These are phyloP conservation scores for Aldabrachelys gigantea DNA, from an alignment of 2,113 vertebrate genomes.

Conservation along the genomic window DNA sequence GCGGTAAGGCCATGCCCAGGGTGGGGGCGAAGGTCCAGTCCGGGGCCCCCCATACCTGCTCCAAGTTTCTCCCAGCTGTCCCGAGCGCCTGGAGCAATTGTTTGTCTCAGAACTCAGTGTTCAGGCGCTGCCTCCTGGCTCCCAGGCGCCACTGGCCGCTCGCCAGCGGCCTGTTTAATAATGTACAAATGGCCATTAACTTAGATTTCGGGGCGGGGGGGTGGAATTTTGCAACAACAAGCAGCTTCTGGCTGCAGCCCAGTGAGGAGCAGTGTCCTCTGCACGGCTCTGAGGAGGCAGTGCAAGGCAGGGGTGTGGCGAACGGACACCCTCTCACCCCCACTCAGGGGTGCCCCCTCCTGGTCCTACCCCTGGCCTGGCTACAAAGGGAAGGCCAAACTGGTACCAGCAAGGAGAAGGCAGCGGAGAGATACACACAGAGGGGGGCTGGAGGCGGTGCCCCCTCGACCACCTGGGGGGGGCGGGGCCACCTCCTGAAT, in stretches of 20 bases:
- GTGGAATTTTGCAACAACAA: constrained; percentile 69
- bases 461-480: no score
- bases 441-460: no score
- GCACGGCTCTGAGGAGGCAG: neutral
- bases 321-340: neutral
- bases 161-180: constrained; percentile 81
- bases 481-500: no score
- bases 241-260: constrained; percentile 15
- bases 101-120: constrained; percentile 62
- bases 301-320: neutral
- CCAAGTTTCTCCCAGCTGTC: neutral
- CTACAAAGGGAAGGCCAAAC: neutral
- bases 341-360: neutral
- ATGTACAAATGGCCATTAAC: constrained; percentile 76
- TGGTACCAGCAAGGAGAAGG: neutral
- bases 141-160: constrained; percentile 56
- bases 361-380: neutral
- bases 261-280: fast-evolving
- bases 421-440: no score
- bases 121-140: constrained; percentile 63
- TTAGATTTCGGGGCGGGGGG: constrained; percentile 51
- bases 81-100: neutral
- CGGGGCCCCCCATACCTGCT: neutral
- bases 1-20: neutral
- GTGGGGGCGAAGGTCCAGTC: neutral